Percentiles rank a stretch among this genome's conserved stretches.
phyloP scores from a whole-genome alignment of 1,140 invertebrate genomes.

The Aphelenchoides besseyi region DNA sequence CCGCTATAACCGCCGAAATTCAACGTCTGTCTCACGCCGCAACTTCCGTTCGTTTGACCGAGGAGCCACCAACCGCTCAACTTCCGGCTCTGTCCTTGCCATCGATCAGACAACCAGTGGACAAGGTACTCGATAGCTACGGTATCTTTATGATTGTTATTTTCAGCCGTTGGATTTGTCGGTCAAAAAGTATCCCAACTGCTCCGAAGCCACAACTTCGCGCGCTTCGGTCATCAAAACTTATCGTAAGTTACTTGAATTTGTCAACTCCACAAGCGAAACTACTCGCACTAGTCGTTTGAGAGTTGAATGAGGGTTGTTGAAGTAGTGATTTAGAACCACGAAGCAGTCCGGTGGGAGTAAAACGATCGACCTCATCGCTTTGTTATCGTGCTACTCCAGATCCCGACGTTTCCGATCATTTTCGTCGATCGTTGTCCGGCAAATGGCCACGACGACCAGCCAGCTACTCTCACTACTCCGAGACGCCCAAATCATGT shows the following conservation, averaged over 20 bases:
- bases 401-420: slow-evolving; percentile 38
- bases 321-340: too few relatives aligned
- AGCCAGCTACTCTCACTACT: slow-evolving; percentile 29
- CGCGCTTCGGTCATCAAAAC: not conserved
- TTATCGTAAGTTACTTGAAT: not conserved
- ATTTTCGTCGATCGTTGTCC: slow-evolving; percentile 40
- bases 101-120: not conserved
- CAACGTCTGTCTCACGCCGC: not conserved
- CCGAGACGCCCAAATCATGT: slow-evolving; percentile 14
- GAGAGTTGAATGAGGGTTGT: too few relatives aligned
- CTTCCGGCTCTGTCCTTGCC: not conserved
- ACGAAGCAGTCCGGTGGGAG: not conserved
- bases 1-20: not conserved
- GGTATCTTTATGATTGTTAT: too few relatives aligned
- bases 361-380: slow-evolving; percentile 37
- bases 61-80: not conserved
- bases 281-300: not conserved
- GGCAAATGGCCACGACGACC: slow-evolving; percentile 40
- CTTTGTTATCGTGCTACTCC: slow-evolving; percentile 30
- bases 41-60: not conserved
- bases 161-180: slow-evolving; percentile 18
- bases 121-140: not conserved
- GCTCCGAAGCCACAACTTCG: not conserved
- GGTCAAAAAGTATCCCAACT: not conserved
- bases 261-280: not conserved